phyloP scores from a whole-genome alignment of 2,797 vertebrate species.

The Allobates femoralis region DNA sequence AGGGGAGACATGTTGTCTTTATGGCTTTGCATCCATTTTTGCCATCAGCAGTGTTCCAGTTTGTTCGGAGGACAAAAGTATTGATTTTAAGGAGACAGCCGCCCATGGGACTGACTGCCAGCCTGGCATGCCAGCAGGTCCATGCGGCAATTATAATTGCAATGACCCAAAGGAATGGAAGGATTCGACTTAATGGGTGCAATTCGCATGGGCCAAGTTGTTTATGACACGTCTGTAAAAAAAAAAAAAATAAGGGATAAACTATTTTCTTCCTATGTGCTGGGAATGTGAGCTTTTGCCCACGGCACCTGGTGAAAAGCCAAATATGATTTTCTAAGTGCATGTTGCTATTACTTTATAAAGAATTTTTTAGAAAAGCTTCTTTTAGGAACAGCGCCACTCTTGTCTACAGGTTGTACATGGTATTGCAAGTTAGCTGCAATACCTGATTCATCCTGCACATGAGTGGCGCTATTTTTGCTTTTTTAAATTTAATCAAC shows the following conservation, averaged over 20 bases:
- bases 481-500: not conserved
- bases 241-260: not conserved
- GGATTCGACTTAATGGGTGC: not conserved
- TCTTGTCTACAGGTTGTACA: not conserved
- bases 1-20: not conserved
- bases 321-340: not conserved
- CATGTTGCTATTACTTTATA: too few relatives aligned
- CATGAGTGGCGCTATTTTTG: not conserved
- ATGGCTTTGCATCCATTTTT: slow-evolving; percentile 14
- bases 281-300: slow-evolving; percentile 14
- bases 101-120: slow-evolving; percentile 15
- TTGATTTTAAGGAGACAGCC: slow-evolving; percentile 21
- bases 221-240: not conserved
- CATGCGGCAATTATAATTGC: slow-evolving; percentile 8
- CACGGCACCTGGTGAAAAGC: not conserved
- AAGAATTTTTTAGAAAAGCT: too few relatives aligned
- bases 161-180: not conserved
- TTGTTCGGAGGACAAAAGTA: slow-evolving; percentile 42
- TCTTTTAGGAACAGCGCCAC: not conserved
- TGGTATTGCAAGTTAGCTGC: not conserved
- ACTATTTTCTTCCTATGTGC: not conserved
- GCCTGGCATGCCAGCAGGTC: not conserved
- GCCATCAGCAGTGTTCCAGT: slow-evolving; percentile 27
- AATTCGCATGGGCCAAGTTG: slow-evolving; percentile 1
- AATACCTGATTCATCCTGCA: not conserved